Evolutionary conservation across 1,140 invertebrate species (phyloP).

Genomic region (Bombus terrestris): DNA sequence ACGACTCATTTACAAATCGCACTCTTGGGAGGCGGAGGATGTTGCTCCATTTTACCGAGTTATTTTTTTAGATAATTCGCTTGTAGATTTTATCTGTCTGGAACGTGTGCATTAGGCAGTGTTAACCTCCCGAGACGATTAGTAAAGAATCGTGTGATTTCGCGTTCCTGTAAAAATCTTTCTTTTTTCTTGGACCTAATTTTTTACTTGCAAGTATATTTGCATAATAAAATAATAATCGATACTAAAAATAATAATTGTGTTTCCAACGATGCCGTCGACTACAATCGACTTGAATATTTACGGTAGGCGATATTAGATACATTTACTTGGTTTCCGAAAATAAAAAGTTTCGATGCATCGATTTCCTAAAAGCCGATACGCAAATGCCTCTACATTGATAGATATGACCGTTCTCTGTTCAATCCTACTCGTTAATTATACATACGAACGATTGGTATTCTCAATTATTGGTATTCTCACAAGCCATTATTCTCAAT

Average conservation of each 20-base stretch:
- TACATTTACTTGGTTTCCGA: neutral
- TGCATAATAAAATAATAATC: no score
- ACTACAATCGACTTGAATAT: no score
- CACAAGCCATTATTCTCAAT: neutral
- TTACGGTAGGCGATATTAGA: no score
- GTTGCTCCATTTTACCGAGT: neutral
- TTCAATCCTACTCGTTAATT: conserved; percentile 2
- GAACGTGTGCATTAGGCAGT: neutral
- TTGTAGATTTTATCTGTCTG: conserved; percentile 13
- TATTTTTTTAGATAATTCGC: conserved; percentile 29
- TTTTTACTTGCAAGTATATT: no score
- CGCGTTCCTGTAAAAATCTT: neutral
- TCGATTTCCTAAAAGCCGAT: neutral
- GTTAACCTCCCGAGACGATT: neutral
- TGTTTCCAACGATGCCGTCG: no score
- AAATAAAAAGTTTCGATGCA: neutral
- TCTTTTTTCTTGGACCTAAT: neutral
- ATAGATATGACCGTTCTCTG: neutral
- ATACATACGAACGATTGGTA: neutral
- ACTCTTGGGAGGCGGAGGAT: conserved; percentile 2
- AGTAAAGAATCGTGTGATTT: neutral
- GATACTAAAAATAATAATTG: no score
- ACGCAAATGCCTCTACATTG: no score
- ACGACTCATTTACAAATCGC: conserved; percentile 56
- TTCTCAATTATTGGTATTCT: neutral